Evolutionary conservation across 2,888 invertebrate species (phyloP), one percentile per base, ranked within the genome.

Genomic region (Drosophila melanocephala): DNA sequence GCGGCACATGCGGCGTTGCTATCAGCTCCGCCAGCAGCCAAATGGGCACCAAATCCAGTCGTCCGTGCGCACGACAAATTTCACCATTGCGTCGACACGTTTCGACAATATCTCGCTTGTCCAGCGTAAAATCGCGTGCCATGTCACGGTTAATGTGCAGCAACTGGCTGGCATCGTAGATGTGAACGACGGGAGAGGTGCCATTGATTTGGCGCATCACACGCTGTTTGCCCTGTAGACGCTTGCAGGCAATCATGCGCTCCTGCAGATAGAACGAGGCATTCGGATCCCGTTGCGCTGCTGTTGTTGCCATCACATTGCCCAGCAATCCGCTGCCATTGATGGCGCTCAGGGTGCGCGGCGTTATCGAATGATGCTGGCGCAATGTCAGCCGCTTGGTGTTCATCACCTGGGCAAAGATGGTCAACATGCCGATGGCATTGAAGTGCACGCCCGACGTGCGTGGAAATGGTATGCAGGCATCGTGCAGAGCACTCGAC

Each of bases 371-470:
- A 14, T 96, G 95, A 91, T 97, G 97, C 28, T 96, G 95, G 82
- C 96, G 96, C 60, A 96, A 93, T 0, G 96, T 96, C 28, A 96
- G 91, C 66, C 96, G 94, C 83, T 96, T 95, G 0, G 95, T 95
- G 83, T 95, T 95, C 64, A 96, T 94, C 0, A 96, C 96, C 60
- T 97, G 95, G 59, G 96, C 96, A 94, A 99, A 99, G 80, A 97
- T 97, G 0, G 98, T 98, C 68, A 99, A 94, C 65, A 96, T 95
- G 88, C 97, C 97, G 30, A 97, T 97, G 33, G 97, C 97, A 93
- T 97, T 98, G 94, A 99, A 99, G 87, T 97, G 96, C 0, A 98
- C 98, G 1, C 98, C 98, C 14, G 98, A 98, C 0, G 98, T 99
- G 63, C 98, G 95, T 0, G 99, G 99, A 93, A 98, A 99, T 0